phyloP scores from a whole-genome alignment of 2,113 vertebrate genomes.

The Thryonomys swinderianus region DNA sequence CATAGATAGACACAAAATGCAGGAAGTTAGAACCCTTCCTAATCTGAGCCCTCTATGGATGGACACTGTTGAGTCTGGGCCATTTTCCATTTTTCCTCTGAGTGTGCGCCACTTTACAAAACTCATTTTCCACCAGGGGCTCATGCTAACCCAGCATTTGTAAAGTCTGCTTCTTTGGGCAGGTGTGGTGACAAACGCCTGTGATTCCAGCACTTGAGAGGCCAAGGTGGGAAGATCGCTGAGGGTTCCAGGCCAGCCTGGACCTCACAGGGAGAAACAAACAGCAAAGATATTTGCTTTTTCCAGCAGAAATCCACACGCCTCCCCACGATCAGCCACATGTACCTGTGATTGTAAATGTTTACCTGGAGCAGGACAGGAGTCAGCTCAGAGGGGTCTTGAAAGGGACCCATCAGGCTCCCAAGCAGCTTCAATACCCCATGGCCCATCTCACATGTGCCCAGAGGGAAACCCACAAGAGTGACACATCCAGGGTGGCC shows the following conservation, averaged over 20 bases:
- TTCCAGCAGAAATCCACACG: not conserved
- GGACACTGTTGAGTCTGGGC: not conserved
- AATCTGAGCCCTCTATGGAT: not conserved
- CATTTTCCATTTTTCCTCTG: not conserved
- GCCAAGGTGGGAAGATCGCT: not conserved
- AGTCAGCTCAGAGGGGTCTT: not conserved
- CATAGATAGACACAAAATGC: not conserved
- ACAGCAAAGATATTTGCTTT: not conserved
- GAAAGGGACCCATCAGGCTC: fast-evolving
- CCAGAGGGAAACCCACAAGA: not conserved
- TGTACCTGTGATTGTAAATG: not conserved
- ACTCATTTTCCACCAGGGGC: not conserved
- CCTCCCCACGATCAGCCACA: not conserved
- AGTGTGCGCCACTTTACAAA: not conserved
- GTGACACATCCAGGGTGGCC: not conserved
- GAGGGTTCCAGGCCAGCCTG: not conserved
- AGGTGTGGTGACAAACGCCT: not conserved
- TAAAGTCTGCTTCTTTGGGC: not conserved
- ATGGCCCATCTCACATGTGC: too few species aligned
- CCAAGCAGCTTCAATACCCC: not conserved
- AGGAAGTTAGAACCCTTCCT: not conserved
- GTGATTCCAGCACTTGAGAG: not conserved
- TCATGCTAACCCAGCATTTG: not conserved
- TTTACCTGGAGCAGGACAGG: not conserved
- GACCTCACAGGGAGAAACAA: not conserved